Percentiles rank a stretch among this genome's conserved stretches.
phyloP scores from a whole-genome alignment of 2,888 invertebrate species.

The Metopia argyrocephala region DNA sequence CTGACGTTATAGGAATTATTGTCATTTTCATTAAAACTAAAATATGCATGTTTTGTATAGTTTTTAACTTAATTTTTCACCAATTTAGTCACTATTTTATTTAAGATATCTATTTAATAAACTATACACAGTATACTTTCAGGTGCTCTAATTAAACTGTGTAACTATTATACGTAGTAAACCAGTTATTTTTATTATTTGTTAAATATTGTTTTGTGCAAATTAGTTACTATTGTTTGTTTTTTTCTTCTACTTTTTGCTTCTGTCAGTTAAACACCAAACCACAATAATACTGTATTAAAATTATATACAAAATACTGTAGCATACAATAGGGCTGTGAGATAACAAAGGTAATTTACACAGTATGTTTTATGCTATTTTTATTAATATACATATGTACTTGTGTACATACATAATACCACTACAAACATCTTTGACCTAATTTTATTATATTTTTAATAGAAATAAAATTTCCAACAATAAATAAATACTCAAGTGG shows the following conservation, averaged over 20 bases:
- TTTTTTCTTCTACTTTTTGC: no score
- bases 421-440: no score
- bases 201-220: not conserved
- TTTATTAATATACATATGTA: slow-evolving; percentile 21
- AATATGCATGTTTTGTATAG: no score
- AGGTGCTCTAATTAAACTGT: not conserved
- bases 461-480: slow-evolving; percentile 23
- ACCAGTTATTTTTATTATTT: not conserved
- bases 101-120: not conserved
- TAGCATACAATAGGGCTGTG: slow-evolving; percentile 42
- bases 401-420: no score
- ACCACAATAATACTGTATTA: not conserved
- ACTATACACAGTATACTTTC: not conserved
- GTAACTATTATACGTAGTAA: not conserved
- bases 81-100: not conserved
- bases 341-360: slow-evolving; percentile 43
- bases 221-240: no score
- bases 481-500: no score
- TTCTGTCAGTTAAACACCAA: no score
- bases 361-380: slow-evolving; percentile 14
- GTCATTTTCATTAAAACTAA: no score
- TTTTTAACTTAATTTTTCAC: no score
- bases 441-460: not conserved
- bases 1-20: no score
- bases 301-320: not conserved